phyloP scores from a whole-genome alignment of 2,888 invertebrate genomes.

The Caenorhabditis wallacei region DNA sequence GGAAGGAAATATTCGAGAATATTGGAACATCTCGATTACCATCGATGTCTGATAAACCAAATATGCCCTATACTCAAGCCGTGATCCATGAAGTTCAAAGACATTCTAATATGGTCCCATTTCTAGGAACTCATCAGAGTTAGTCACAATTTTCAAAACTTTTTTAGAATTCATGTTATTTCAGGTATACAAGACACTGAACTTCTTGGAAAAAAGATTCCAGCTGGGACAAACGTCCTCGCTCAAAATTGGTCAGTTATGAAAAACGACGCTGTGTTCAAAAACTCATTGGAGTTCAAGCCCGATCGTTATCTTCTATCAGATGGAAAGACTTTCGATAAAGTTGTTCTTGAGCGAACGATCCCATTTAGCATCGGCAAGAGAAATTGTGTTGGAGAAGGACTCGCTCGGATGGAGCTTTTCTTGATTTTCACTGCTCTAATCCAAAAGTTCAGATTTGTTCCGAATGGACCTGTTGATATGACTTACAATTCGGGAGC shows the following conservation, averaged over 20 bases:
- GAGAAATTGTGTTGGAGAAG: slow-evolving; percentile 72
- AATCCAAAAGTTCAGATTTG: slow-evolving; percentile 59
- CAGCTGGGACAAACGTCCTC: slow-evolving; percentile 54
- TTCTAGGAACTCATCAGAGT: slow-evolving; percentile 46
- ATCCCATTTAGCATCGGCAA: slow-evolving; percentile 73
- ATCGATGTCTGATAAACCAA: slow-evolving; percentile 65
- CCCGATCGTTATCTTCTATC: slow-evolving; percentile 70
- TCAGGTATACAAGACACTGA: slow-evolving; percentile 47
- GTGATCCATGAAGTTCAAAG: slow-evolving; percentile 67
- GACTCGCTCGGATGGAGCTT: slow-evolving; percentile 70
- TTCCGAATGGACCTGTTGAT: slow-evolving; percentile 41
- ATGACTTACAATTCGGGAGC: slow-evolving; percentile 49
- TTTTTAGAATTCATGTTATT: neutral
- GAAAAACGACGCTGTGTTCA: slow-evolving; percentile 61
- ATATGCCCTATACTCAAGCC: slow-evolving; percentile 64
- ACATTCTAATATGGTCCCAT: slow-evolving; percentile 67
- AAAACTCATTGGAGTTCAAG: slow-evolving; percentile 60
- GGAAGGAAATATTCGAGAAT: slow-evolving; percentile 61
- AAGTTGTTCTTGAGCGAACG: slow-evolving; percentile 62
- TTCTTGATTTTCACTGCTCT: slow-evolving; percentile 64
- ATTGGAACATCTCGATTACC: slow-evolving; percentile 66
- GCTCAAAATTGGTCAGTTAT: slow-evolving; percentile 66
- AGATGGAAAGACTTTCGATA: slow-evolving; percentile 65
- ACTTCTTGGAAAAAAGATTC: slow-evolving; percentile 50
- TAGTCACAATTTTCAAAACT: neutral